Percentiles rank a stretch among this genome's conserved stretches.
Evolutionary conservation across 1,140 invertebrate species (phyloP).

Genomic region (Drosophila neocordata): DNA sequence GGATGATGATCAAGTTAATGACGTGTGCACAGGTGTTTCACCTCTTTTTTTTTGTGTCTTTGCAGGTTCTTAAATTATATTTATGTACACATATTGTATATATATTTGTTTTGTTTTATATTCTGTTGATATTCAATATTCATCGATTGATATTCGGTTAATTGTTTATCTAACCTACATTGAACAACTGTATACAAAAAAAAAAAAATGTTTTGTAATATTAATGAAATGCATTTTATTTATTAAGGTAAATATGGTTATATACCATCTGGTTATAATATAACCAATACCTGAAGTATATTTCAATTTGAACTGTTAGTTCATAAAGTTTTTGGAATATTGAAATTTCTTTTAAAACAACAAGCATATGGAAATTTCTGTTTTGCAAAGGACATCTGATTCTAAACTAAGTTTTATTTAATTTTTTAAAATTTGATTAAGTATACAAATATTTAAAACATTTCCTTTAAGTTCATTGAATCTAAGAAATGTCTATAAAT

Average conservation of each 20-base stretch:
- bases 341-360: no score
- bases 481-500: no score
- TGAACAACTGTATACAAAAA: neutral
- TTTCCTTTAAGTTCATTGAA: no score
- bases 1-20: neutral
- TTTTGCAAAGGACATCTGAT: no score
- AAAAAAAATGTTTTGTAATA: constrained; percentile 1
- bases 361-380: no score
- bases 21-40: constrained; percentile 6
- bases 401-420: no score
- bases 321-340: no score
- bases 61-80: neutral
- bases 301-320: no score
- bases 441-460: no score
- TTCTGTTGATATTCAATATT: constrained; percentile 11
- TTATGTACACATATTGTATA: no score
- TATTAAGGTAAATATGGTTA: neutral
- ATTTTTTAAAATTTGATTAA: no score
- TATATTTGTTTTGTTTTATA: neutral
- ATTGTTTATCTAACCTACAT: constrained; percentile 10
- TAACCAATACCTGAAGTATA: neutral
- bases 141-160: constrained; percentile 2
- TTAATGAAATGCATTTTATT: constrained; percentile 2
- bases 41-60: neutral
- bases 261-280: neutral